phyloP scores from a whole-genome alignment of 2,113 vertebrate genomes.

The Puffinus mauretanicus region DNA sequence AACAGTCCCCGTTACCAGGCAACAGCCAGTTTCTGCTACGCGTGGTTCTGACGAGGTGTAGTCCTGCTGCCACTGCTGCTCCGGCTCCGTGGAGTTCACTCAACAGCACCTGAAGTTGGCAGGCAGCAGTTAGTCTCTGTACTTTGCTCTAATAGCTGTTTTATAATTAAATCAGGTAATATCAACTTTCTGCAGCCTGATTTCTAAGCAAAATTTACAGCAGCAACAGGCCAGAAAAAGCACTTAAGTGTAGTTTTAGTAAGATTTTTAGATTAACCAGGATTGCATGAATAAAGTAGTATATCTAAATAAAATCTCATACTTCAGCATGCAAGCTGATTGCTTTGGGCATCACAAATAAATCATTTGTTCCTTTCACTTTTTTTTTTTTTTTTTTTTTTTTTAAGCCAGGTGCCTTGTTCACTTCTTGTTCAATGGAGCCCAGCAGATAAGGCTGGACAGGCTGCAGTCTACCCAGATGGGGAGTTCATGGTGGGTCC shows the following conservation, averaged over 20 bases:
- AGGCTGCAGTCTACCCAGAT: neutral
- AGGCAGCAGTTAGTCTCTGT: neutral
- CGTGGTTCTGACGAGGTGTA: neutral
- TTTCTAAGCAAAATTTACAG: neutral
- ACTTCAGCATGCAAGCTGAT: neutral
- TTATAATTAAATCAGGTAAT: neutral
- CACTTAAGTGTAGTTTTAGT: neutral
- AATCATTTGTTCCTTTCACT: neutral
- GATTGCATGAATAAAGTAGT: neutral
- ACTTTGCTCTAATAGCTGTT: neutral
- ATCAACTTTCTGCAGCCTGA: neutral
- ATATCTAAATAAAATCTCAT: neutral
- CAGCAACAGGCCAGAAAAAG: neutral
- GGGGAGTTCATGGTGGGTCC: neutral
- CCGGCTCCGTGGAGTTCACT: neutral
- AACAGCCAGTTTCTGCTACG: neutral
- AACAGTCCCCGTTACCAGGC: neutral
- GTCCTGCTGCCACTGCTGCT: neutral
- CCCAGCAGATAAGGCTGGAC: neutral
- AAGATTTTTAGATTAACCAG: neutral
- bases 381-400: neutral
- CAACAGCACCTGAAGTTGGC: neutral
- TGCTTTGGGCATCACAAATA: neutral
- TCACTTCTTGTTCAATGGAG: neutral
- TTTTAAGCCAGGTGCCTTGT: neutral